A percentile compares a stretch with the other conserved stretches of the same genome.
Evolutionary conservation across 2,113 vertebrate genomes (phyloP).

Genomic region (Pelmatolapia mariae): DNA sequence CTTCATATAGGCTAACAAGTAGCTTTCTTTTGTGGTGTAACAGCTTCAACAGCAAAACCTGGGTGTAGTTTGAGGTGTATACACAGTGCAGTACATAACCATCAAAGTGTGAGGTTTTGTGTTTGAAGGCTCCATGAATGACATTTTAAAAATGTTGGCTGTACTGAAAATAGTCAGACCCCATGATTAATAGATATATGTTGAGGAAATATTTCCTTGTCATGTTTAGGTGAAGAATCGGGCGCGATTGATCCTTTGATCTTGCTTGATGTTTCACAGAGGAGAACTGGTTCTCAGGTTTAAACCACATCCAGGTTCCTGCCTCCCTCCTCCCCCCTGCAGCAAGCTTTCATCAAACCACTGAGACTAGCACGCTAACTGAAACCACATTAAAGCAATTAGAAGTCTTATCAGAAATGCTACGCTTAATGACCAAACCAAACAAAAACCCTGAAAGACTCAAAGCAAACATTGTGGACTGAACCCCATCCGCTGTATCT

Average conservation of each 20-base stretch:
- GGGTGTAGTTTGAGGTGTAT: background rate
- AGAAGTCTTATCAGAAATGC: conserved; percentile 60
- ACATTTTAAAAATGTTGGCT: conserved; percentile 11
- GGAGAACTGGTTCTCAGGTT: conserved; percentile 33
- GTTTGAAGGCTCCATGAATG: conserved; percentile 5
- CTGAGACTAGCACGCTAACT: conserved; percentile 33
- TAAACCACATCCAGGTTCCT: conserved; percentile 55
- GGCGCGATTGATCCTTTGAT: conserved; percentile 50
- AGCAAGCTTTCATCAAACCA: conserved; percentile 4
- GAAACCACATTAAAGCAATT: conserved; percentile 61
- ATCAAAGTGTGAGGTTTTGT: conserved; percentile 1
- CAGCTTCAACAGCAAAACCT: background rate
- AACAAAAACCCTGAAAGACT: conserved; percentile 59
- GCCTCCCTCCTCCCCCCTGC: background rate
- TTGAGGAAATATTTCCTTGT: conserved; percentile 52
- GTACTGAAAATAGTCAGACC: conserved; percentile 1
- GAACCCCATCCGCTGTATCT: conserved; percentile 53
- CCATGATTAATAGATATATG: conserved; percentile 41
- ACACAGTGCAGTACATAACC: background rate
- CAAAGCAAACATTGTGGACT: conserved; percentile 48
- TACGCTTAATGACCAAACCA: conserved; percentile 66
- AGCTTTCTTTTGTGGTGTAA: background rate
- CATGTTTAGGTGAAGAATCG: conserved; percentile 38
- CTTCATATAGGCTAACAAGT: background rate
- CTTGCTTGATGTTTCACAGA: conserved; percentile 43